A percentile compares a stretch with the other conserved stretches of the same genome.
Evolutionary conservation across 2,888 invertebrate genomes (phyloP).

Genomic region (Campoplex capitator): DNA sequence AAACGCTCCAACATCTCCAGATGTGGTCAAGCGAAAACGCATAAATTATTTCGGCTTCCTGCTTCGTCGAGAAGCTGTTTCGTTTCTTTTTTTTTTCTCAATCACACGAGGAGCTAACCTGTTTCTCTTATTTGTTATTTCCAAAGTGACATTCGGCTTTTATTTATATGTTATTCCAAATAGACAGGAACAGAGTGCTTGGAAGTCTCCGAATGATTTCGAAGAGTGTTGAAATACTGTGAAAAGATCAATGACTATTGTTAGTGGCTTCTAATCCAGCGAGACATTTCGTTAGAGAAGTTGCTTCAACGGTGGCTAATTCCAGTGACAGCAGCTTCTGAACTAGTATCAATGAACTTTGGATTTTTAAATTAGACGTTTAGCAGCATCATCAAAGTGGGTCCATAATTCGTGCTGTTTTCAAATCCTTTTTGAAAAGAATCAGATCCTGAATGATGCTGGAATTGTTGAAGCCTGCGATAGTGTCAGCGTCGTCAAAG

Average conservation of each 20-base stretch:
- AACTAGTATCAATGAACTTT: background rate
- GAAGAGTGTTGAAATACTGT: background rate
- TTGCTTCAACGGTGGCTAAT: background rate
- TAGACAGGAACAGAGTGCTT: background rate
- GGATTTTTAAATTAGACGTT: background rate
- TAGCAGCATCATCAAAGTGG: background rate
- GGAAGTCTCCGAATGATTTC: background rate
- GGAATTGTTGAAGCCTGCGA: background rate
- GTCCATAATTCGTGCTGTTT: background rate
- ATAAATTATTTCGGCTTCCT: constrained; percentile 13
- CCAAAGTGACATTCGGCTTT: background rate
- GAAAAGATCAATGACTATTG: background rate
- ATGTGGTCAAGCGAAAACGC: constrained; percentile 22
- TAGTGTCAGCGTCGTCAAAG: background rate
- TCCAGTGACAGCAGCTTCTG: background rate
- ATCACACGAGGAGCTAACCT: background rate
- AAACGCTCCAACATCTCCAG: constrained; percentile 9
- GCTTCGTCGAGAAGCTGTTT: background rate
- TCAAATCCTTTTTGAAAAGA: background rate
- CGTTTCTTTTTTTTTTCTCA: background rate
- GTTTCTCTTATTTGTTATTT: background rate
- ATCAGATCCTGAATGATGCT: background rate
- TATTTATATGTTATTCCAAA: background rate
- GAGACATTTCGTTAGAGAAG: background rate
- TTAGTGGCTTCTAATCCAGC: background rate